Percentiles rank a stretch among this genome's conserved stretches.
Conservation (phyloP, 2,797 vertebrate species). For the Ceryle rudis region DNA sequence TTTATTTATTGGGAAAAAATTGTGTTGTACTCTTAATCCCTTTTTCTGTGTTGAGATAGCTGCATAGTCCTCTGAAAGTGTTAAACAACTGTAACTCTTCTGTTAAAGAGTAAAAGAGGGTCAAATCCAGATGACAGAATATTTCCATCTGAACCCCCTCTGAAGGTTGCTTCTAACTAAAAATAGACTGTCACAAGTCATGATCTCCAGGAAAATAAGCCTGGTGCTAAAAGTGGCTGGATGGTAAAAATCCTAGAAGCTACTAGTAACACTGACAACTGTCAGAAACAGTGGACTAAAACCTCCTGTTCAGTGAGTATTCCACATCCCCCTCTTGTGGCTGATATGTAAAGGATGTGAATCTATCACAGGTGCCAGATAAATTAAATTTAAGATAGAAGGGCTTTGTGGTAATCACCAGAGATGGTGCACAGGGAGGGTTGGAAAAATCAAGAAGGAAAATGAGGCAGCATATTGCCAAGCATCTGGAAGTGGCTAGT, state of each 20-base stretch:
- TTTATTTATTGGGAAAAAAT: conserved; percentile 34
- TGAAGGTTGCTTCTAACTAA: not conserved
- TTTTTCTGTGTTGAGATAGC: not conserved
- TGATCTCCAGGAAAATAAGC: not conserved
- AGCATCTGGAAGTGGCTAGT: not conserved
- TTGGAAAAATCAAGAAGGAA: not conserved
- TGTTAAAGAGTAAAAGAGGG: not conserved
- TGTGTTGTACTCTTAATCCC: not conserved
- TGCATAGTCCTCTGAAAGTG: not conserved
- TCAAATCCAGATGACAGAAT: not conserved
- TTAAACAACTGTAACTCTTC: not conserved
- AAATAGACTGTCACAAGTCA: not conserved
- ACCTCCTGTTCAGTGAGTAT: not conserved
- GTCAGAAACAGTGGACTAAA: not conserved
- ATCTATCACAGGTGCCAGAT: not conserved
- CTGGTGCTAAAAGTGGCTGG: not conserved
- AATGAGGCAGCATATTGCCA: not conserved
- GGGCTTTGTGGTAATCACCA: not conserved
- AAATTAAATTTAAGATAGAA: not conserved
- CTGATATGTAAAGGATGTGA: not conserved
- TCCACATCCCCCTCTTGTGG: conserved; percentile 70
- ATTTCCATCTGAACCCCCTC: not conserved
- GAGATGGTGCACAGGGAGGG: not conserved
- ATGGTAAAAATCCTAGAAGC: not conserved
- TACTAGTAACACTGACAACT: not conserved